Base-by-base conservation (phyloP, 2,888 invertebrate genomes). In the Scrobipalpa costella region DNA sequence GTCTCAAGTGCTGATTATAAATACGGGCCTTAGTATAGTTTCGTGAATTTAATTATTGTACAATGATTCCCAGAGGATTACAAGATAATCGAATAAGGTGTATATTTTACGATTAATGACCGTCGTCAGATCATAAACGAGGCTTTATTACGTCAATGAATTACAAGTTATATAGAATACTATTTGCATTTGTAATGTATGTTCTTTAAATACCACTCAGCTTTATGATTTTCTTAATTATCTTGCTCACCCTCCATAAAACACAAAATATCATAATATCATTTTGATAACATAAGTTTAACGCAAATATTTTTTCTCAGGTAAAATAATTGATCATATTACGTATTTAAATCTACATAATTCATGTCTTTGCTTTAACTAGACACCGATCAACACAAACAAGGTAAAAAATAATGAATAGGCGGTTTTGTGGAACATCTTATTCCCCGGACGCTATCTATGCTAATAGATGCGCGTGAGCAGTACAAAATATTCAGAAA, bases 401-500 rank as follows among this genome's bases (percentile, higher is more conserved):
- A 58, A 52, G 55, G n/a, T 61, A 21, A 55, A 49, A 62, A 62
- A 59, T 17, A 63, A 61, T 63, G 62, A 65, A 62, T 55, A 38
- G 40, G 44, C 47, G 52, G 55, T 58, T n/a, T 57, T 38, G 33
- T 40, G 58, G 52, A 63, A 65, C 63, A 61, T 65, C 65, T 65
- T 52, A 65, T 33, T 65, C 77, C 80, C 76, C 76, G 73, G 69
- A 68, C 73, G 68, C 79, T 86, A 87, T 86, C 86, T 88, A 87
- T 85, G 86, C 74, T 85, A 85, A 85, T 85, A 77, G 77, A 78
- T 81, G 81, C 75, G 75, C 81, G 81, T 77, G 79, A 68, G 75
- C 77, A 77, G 77, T 74, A 77, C 73, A 78, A 80, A 83, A 80
- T 83, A 84, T 84, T 84, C 76, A 80, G 79, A 80, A 81, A 80